Percentiles rank a stretch among this genome's conserved stretches.
phyloP scores from a whole-genome alignment of 2,888 invertebrate genomes.

The Polymixis flavicincta region DNA sequence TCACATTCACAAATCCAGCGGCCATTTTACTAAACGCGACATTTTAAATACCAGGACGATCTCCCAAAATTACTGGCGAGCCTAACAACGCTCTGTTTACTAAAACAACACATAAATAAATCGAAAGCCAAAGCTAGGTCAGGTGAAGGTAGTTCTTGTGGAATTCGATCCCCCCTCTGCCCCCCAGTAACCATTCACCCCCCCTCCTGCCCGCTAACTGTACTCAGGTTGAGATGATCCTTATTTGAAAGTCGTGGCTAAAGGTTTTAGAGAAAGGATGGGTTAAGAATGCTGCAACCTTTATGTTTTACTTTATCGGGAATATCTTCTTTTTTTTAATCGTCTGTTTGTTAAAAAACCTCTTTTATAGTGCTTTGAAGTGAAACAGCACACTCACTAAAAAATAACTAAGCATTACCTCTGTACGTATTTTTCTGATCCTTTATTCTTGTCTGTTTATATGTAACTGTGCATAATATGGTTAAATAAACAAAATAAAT shows the following conservation, averaged over 20 bases:
- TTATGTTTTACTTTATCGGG: conserved; percentile 26
- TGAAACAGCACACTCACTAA: not conserved
- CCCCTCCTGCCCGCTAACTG: conserved; percentile 62
- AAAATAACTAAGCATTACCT: too few relatives aligned
- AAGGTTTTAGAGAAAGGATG: conserved; percentile 61
- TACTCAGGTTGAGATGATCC: conserved; percentile 65
- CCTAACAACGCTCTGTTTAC: conserved; percentile 66
- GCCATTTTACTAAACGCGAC: conserved; percentile 17
- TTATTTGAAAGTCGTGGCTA: conserved; percentile 62
- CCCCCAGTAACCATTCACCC: conserved; percentile 63
- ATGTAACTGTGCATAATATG: too few relatives aligned
- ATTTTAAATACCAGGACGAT: conserved; percentile 47
- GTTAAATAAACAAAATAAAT: too few relatives aligned
- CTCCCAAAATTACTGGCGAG: conserved; percentile 45
- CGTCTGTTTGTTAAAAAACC: not conserved
- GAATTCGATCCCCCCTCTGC: conserved; percentile 78
- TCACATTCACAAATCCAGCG: conserved; percentile 1
- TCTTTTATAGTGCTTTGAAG: not conserved
- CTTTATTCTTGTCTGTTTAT: too few relatives aligned
- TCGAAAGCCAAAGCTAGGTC: conserved; percentile 78
- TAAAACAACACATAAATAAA: conserved; percentile 72
- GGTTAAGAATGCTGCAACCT: conserved; percentile 51
- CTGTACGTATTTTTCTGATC: too few relatives aligned
- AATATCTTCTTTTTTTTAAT: not conserved
- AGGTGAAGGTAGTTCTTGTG: conserved; percentile 83